These are phyloP conservation scores for Apteryx owenii DNA, from an alignment of 2,113 vertebrate genomes.

Conservation along the genomic window DNA sequence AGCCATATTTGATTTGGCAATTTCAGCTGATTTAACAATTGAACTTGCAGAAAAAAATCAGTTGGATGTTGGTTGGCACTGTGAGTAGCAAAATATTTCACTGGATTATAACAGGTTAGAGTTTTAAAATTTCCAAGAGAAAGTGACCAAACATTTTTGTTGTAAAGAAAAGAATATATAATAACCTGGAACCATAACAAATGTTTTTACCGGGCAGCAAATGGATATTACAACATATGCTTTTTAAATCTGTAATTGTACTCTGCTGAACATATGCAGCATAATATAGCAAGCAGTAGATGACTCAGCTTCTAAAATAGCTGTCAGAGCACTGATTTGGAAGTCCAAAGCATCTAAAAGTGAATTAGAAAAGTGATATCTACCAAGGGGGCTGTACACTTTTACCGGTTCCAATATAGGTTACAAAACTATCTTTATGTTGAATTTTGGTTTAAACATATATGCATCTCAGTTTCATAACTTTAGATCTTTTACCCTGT, in stretches of 20 bases:
- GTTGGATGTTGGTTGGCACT: neutral
- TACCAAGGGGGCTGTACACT: neutral
- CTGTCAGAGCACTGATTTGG: neutral
- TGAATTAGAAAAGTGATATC: neutral
- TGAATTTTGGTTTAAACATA: neutral
- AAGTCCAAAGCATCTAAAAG: slow-evolving; percentile 2
- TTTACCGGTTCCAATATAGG: neutral
- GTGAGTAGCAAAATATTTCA: slow-evolving; percentile 15
- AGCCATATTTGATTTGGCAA: neutral
- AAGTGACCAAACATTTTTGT: neutral
- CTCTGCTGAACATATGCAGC: neutral
- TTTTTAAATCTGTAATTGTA: slow-evolving; percentile 34
- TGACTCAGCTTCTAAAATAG: slow-evolving; percentile 9
- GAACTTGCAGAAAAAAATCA: neutral
- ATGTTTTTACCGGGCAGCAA: slow-evolving; percentile 14
- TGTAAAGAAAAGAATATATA: neutral
- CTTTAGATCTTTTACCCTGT: neutral
- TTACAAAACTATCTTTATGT: neutral
- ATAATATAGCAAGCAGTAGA: neutral
- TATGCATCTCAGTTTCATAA: neutral
- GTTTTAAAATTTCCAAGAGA: neutral
- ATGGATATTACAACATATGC: neutral
- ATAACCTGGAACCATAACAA: neutral
- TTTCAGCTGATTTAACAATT: slow-evolving; percentile 11
- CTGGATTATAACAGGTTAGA: slow-evolving; percentile 9